Conservation (phyloP, 2,888 invertebrate species). For the Diploptera punctata region DNA sequence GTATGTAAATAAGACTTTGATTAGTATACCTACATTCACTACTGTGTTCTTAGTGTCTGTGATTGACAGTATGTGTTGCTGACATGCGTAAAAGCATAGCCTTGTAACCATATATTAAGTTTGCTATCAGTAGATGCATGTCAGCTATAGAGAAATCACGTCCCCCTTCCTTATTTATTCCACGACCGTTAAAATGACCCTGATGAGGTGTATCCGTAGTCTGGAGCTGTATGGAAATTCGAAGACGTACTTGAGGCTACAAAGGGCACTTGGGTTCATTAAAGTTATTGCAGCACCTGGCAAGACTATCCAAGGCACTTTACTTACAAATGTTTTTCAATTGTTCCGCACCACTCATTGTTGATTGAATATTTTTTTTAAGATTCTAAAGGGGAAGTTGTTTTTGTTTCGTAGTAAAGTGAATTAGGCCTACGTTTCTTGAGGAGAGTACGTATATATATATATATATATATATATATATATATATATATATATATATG, state of each 20-base stretch:
- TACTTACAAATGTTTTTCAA: neutral
- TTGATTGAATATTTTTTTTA: too few relatives aligned
- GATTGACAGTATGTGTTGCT: constrained; percentile 8
- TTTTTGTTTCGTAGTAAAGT: too few relatives aligned
- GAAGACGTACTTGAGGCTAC: constrained; percentile 3
- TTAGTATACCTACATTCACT: neutral
- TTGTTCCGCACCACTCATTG: constrained; percentile 8
- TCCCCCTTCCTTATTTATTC: too few relatives aligned
- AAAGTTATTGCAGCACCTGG: constrained; percentile 14
- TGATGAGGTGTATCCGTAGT: neutral
- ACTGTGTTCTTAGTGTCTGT: neutral
- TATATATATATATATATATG: too few relatives aligned
- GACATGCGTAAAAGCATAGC: constrained; percentile 3
- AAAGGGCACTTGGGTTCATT: neutral
- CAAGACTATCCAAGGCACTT: neutral
- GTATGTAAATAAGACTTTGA: constrained; percentile 23
- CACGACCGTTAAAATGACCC: constrained; percentile 6
- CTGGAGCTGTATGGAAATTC: neutral
- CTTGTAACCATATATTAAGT: neutral
- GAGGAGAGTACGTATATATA: too few relatives aligned
- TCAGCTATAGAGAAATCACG: too few relatives aligned
- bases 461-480: too few relatives aligned
- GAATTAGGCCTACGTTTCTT: too few relatives aligned
- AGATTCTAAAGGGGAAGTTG: too few relatives aligned
- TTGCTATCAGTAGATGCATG: neutral